Percentiles rank a stretch among this genome's conserved stretches.
phyloP scores from a whole-genome alignment of 2,888 invertebrate genomes.

The Mimumesa dahlbomi region DNA sequence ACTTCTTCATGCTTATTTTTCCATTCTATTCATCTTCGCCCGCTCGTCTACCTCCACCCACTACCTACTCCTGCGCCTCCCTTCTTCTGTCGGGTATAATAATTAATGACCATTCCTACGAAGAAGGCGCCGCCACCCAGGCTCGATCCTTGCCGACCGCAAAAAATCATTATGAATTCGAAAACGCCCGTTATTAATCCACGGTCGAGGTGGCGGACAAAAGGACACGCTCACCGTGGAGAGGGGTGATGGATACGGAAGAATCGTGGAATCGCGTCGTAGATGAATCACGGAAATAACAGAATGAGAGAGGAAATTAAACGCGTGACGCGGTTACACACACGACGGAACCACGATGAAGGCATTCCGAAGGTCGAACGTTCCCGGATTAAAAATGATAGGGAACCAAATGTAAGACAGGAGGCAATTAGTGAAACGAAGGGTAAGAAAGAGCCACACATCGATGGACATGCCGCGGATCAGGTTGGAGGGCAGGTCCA shows the following conservation, averaged over 20 bases:
- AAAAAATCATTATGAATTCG: slow-evolving; percentile 69
- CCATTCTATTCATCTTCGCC: slow-evolving; percentile 57
- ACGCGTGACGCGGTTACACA: too few relatives aligned
- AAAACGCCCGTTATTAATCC: slow-evolving; percentile 65
- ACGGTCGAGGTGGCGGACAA: slow-evolving; percentile 12
- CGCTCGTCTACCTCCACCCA: slow-evolving; percentile 53
- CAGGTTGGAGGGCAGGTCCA: slow-evolving; percentile 14
- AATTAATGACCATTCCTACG: slow-evolving; percentile 70
- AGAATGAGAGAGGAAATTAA: not conserved
- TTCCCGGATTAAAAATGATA: slow-evolving; percentile 19
- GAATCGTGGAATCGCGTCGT: not conserved
- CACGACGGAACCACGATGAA: slow-evolving; percentile 3
- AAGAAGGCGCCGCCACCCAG: slow-evolving; percentile 69
- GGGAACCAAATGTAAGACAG: slow-evolving; percentile 37
- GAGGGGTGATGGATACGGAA: too few relatives aligned
- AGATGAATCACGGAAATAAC: slow-evolving; percentile 1
- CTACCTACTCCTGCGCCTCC: slow-evolving; percentile 49
- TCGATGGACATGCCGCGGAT: slow-evolving; percentile 29
- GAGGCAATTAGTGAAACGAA: slow-evolving; percentile 57
- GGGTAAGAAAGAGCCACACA: slow-evolving; percentile 26
- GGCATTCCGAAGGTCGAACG: slow-evolving; percentile 16
- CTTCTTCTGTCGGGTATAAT: slow-evolving; percentile 60
- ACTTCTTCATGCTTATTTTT: slow-evolving; percentile 46
- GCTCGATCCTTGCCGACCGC: slow-evolving; percentile 60
- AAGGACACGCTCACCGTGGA: not conserved